These are phyloP conservation scores for Zosterops japonicus DNA, from an alignment of 2,113 vertebrate genomes.

Conservation along the genomic window DNA sequence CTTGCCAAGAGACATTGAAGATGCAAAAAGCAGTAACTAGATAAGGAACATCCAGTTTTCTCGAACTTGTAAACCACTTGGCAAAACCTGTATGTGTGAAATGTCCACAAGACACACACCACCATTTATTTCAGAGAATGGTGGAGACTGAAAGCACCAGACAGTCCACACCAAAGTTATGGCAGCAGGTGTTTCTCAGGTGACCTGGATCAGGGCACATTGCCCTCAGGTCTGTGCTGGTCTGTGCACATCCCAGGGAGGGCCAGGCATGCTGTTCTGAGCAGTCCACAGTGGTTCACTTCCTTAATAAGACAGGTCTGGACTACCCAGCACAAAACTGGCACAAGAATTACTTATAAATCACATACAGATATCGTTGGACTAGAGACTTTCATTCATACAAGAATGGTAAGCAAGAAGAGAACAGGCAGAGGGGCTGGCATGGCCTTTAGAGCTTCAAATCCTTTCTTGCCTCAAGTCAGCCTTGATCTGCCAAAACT, in stretches of 20 bases:
- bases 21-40: not conserved
- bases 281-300: not conserved
- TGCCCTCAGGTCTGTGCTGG: not conserved
- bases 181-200: not conserved
- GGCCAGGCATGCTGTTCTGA: not conserved
- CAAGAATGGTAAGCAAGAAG: not conserved
- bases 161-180: not conserved
- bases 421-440: not conserved
- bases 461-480: not conserved
- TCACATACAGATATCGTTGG: not conserved
- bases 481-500: not conserved
- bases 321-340: not conserved
- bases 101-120: not conserved
- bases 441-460: not conserved
- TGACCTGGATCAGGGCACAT: not conserved
- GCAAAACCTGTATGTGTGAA: not conserved
- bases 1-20: not conserved
- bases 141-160: not conserved
- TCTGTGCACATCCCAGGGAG: not conserved
- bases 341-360: not conserved
- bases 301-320: not conserved
- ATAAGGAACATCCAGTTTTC: not conserved
- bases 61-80: not conserved
- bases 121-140: not conserved
- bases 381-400: not conserved